Conservation (phyloP, 2,113 vertebrate genomes). For the Neoarius graeffei region DNA sequence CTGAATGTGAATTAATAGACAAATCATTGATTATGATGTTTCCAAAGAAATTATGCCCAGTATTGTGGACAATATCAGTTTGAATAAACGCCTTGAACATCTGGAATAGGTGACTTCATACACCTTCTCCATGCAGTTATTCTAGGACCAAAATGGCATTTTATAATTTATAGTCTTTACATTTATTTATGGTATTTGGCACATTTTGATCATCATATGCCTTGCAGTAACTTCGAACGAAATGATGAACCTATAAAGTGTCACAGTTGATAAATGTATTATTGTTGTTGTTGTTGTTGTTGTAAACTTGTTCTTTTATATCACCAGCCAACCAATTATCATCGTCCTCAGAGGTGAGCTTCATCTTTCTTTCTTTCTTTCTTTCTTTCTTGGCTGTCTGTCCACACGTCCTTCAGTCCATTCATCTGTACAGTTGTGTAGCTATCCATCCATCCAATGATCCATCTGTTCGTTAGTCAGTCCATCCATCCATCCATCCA, state of each 20-base stretch:
- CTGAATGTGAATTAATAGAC: not conserved
- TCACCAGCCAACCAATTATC: conserved; percentile 43
- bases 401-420: not conserved
- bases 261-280: not conserved
- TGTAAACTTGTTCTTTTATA: not conserved
- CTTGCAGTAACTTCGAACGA: not conserved
- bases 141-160: not conserved
- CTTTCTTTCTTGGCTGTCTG: not conserved
- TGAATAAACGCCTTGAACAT: not conserved
- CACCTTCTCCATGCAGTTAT: not conserved
- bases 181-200: not conserved
- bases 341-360: conserved; percentile 74
- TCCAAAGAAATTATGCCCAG: not conserved
- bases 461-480: not conserved
- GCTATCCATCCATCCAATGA: not conserved
- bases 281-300: not conserved
- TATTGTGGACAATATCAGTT: not conserved
- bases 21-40: not conserved
- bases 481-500: not conserved
- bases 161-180: not conserved
- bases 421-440: not conserved
- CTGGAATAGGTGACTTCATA: not conserved
- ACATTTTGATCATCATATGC: not conserved
- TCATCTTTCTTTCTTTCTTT: not conserved
- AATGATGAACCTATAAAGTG: not conserved